These are phyloP conservation scores for Eidolon dupreanum DNA, from an alignment of 2,797 vertebrate species.

Conservation along the genomic window DNA sequence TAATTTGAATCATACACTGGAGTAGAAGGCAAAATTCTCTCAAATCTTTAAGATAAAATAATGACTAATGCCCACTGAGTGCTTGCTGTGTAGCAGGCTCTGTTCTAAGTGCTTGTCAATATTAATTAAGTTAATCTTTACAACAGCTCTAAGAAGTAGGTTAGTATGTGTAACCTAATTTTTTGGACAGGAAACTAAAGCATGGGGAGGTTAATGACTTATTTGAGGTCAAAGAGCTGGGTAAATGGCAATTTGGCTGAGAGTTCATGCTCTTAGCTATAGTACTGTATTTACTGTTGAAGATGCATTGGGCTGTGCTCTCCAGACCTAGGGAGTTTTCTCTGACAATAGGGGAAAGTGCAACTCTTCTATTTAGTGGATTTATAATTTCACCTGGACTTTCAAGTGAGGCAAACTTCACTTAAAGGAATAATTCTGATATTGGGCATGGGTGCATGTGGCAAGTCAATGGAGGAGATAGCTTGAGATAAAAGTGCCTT, in stretches of 20 bases:
- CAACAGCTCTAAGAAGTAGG: neutral
- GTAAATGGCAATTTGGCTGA: neutral
- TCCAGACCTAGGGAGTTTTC: neutral
- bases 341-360: neutral
- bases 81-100: neutral
- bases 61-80: neutral
- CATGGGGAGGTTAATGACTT: neutral
- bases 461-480: neutral
- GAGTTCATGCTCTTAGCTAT: neutral
- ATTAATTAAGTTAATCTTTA: constrained; percentile 24
- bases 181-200: neutral
- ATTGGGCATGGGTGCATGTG: neutral
- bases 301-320: neutral
- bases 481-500: neutral
- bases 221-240: neutral
- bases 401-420: neutral
- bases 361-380: neutral
- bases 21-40: constrained; percentile 2
- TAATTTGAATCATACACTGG: constrained; percentile 24
- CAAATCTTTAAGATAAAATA: constrained; percentile 38
- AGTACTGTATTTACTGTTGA: neutral
- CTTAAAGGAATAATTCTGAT: constrained; percentile 43
- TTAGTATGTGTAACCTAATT: constrained; percentile 22
- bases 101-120: neutral
- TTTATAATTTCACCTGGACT: neutral